Percentiles rank a stretch among this genome's conserved stretches.
Evolutionary conservation across 2,888 invertebrate genomes (phyloP).

Genomic region (Phanerotoma sp.): DNA sequence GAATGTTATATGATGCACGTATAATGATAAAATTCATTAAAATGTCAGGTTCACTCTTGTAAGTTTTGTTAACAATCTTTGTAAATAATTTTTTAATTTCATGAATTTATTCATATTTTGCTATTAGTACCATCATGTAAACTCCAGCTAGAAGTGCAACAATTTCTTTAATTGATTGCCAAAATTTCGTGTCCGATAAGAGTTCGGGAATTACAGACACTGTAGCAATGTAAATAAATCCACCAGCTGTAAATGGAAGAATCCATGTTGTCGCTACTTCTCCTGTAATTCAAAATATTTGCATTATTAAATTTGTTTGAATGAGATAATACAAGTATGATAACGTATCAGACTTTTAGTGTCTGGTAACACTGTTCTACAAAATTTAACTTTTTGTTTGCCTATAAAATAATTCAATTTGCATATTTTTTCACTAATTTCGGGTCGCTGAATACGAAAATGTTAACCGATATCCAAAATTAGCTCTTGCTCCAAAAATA

Average conservation of each 20-base stretch:
- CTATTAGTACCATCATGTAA: conserved; percentile 94
- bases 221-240: conserved; percentile 99
- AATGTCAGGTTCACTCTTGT: background rate
- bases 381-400: too few species aligned
- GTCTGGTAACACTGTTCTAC: too few species aligned
- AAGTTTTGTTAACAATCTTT: background rate
- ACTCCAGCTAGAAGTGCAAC: conserved; percentile 86
- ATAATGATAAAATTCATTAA: background rate
- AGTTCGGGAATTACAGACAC: conserved; percentile 98
- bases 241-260: conserved; percentile 96
- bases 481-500: too few species aligned
- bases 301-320: conserved; percentile 4
- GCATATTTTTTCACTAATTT: too few species aligned
- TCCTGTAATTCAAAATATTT: conserved; percentile 57
- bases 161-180: conserved; percentile 91
- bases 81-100: conserved; percentile 6
- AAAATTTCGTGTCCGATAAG: conserved; percentile 81
- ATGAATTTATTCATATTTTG: conserved; percentile 67
- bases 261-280: conserved; percentile 81
- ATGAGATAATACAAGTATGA: too few species aligned
- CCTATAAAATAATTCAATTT: too few species aligned
- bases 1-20: too few species aligned
- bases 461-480: too few species aligned
- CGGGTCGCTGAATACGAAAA: too few species aligned
- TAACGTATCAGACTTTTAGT: too few species aligned